These are phyloP conservation scores for Tromatobia lineatoria DNA, from an alignment of 2,888 invertebrate genomes.

Conservation along the genomic window DNA sequence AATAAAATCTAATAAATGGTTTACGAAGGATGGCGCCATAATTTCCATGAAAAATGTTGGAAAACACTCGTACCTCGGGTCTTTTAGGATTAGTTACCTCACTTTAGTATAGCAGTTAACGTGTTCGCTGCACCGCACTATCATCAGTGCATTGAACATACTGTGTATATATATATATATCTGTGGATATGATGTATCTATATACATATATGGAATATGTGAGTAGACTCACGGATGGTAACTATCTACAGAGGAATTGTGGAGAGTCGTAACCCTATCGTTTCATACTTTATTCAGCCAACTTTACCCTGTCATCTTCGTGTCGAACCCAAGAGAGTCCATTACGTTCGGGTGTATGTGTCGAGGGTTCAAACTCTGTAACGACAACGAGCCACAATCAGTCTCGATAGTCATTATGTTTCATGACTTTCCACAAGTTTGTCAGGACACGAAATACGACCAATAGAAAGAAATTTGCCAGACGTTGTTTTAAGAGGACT, in stretches of 20 bases:
- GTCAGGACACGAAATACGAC: slow-evolving; percentile 2
- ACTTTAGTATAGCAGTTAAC: slow-evolving; percentile 37
- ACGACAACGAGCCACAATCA: slow-evolving; percentile 47
- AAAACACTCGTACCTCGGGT: slow-evolving; percentile 34
- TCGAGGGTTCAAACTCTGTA: slow-evolving; percentile 16
- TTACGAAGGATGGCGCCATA: slow-evolving; percentile 1
- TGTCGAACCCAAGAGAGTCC: slow-evolving; percentile 34
- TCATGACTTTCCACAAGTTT: slow-evolving; percentile 30
- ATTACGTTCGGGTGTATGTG: slow-evolving; percentile 21
- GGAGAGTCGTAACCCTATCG: slow-evolving; percentile 30
- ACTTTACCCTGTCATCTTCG: slow-evolving; percentile 52
- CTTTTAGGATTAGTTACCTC: no score
- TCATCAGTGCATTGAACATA: slow-evolving; percentile 23
- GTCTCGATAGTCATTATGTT: slow-evolving; percentile 15
- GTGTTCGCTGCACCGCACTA: slow-evolving; percentile 33
- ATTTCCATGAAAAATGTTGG: slow-evolving; percentile 22
- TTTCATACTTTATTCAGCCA: slow-evolving; percentile 52
- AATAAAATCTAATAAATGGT: slow-evolving; percentile 5
- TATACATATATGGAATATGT: not conserved
- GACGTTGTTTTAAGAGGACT: not conserved
- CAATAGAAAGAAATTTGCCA: not conserved
- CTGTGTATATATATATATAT: not conserved
- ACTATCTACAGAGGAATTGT: slow-evolving; percentile 25
- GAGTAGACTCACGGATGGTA: not conserved
- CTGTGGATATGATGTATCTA: not conserved